These are phyloP conservation scores for Masnerella sp. DNA, from an alignment of 2,888 invertebrate genomes.

Conservation along the genomic window DNA sequence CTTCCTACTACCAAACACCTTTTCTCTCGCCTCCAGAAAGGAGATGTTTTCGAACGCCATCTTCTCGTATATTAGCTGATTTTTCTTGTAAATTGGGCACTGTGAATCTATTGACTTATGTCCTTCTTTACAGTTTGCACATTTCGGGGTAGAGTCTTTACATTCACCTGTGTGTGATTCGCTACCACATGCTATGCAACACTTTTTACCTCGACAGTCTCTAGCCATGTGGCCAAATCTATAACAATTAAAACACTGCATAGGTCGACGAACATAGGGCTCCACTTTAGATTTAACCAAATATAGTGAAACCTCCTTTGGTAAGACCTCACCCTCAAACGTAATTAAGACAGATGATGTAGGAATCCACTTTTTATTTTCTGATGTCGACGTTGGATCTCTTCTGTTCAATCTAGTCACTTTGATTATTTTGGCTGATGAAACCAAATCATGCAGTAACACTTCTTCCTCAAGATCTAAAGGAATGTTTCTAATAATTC, in stretches of 20 bases:
- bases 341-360: conserved; percentile 13
- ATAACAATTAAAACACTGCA: conserved; percentile 27
- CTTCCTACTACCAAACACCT: background rate
- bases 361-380: conserved; percentile 31
- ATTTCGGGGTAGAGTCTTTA: conserved; percentile 7
- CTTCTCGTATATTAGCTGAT: conserved; percentile 15
- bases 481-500: conserved; percentile 16
- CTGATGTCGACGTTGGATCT: conserved; percentile 5
- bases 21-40: conserved; percentile 18
- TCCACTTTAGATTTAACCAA: conserved; percentile 14
- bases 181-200: conserved; percentile 25
- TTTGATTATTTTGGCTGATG: background rate
- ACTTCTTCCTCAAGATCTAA: conserved; percentile 6
- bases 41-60: conserved; percentile 39
- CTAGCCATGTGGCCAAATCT: conserved; percentile 19
- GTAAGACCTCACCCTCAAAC: conserved; percentile 15
- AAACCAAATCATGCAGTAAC: background rate
- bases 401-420: conserved; percentile 20
- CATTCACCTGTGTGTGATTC: background rate
- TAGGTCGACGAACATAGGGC: conserved; percentile 9
- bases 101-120: conserved; percentile 15
- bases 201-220: background rate
- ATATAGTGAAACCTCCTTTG: conserved; percentile 14
- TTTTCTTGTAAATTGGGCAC: conserved; percentile 13
- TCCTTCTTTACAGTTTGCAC: conserved; percentile 25